phyloP scores from a whole-genome alignment of 2,797 vertebrate species.

The Crax fasciolata region DNA sequence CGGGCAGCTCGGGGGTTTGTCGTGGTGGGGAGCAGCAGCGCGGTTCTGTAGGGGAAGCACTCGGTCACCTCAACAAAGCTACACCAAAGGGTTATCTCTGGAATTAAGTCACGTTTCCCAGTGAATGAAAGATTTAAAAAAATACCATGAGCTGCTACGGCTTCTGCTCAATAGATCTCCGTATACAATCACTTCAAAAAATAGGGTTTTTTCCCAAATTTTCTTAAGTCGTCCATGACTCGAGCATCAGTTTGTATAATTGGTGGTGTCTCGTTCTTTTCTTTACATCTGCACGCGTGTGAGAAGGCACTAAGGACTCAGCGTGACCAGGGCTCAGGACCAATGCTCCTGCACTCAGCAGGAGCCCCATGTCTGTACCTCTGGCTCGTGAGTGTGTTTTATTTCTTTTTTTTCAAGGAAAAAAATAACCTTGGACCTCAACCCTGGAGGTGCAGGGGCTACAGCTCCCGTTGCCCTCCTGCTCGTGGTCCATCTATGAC shows the following conservation, averaged over 20 bases:
- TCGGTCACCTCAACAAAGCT: neutral
- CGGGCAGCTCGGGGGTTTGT: neutral
- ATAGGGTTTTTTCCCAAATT: neutral
- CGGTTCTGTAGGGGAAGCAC: neutral
- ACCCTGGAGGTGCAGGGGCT: neutral
- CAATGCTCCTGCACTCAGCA: neutral
- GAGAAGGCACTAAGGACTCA: neutral
- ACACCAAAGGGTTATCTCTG: rapidly evolving
- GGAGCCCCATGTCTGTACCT: neutral
- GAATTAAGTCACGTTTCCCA: neutral
- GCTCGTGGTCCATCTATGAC: neutral
- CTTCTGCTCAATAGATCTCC: neutral
- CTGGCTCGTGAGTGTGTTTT: neutral
- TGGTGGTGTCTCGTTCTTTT: neutral
- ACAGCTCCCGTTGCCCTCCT: neutral
- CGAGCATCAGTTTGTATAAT: neutral
- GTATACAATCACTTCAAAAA: neutral
- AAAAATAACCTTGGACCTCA: neutral
- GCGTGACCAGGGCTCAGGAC: neutral
- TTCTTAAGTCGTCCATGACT: neutral
- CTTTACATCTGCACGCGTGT: neutral
- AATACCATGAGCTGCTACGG: neutral
- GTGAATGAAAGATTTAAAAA: neutral
- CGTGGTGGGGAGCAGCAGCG: neutral
- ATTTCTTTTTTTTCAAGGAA: neutral